These are phyloP conservation scores for Lepus oiostolus DNA, from an alignment of 2,797 vertebrate species.

Conservation along the genomic window DNA sequence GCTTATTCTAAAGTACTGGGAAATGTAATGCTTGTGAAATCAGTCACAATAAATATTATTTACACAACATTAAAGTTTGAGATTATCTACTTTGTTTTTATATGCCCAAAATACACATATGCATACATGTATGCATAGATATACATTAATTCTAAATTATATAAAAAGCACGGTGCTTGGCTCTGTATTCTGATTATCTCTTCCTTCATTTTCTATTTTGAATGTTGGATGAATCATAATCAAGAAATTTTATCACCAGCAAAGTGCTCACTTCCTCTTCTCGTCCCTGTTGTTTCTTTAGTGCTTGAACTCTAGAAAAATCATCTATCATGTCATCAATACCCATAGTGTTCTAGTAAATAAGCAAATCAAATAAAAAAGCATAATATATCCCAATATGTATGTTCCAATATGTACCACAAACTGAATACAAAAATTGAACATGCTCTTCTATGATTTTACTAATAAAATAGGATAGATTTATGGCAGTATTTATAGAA, in stretches of 20 bases:
- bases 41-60: background rate
- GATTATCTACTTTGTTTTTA: background rate
- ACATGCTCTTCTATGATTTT: background rate
- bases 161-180: background rate
- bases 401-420: background rate
- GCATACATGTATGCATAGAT: too few species aligned
- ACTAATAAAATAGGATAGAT: background rate
- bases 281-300: background rate
- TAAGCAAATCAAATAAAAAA: background rate
- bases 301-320: background rate
- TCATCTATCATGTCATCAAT: background rate
- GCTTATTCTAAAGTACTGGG: background rate
- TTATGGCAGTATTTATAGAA: background rate
- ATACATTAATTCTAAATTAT: background rate
- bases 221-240: background rate
- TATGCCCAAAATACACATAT: background rate
- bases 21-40: background rate
- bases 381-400: background rate
- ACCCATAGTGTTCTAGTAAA: background rate
- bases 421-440: background rate
- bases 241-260: background rate
- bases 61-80: background rate
- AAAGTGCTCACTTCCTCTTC: background rate
- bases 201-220: background rate
- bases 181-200: background rate